These are phyloP conservation scores for Conger conger DNA, from an alignment of 2,113 vertebrate genomes.

Conservation along the genomic window DNA sequence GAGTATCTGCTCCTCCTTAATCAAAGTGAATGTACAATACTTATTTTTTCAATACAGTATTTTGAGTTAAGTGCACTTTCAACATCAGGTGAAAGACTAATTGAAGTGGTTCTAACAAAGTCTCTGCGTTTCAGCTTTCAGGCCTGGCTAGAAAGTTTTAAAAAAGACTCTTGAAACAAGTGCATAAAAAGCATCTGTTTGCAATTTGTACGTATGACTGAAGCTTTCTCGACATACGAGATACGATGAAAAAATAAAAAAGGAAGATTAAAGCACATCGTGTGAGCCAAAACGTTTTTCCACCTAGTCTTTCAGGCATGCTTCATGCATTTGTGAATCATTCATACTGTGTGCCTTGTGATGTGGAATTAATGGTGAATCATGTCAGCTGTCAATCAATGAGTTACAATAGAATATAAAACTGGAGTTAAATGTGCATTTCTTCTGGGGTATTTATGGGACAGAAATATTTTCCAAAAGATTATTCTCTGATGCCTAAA, in stretches of 20 bases:
- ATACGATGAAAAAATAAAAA: conserved; percentile 6
- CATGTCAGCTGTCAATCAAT: neutral
- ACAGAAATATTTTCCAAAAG: too few species aligned
- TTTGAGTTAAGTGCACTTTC: neutral
- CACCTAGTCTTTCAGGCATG: neutral
- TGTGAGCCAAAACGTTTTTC: neutral
- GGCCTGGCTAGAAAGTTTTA: neutral
- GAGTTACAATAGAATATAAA: neutral
- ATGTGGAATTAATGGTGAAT: neutral
- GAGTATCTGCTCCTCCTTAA: too few species aligned
- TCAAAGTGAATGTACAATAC: too few species aligned
- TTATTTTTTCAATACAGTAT: neutral
- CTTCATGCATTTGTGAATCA: neutral
- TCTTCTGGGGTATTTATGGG: too few species aligned
- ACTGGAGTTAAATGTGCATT: neutral
- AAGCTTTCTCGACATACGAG: conserved; percentile 12
- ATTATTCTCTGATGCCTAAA: too few species aligned
- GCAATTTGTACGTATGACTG: neutral
- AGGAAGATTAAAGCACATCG: neutral
- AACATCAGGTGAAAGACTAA: neutral
- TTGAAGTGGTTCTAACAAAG: neutral
- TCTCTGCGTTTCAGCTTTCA: neutral
- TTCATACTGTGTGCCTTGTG: neutral
- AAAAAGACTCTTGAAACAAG: neutral
- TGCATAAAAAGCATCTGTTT: conserved; percentile 16